Evolutionary conservation across 2,797 vertebrate species (phyloP).

Genomic region (Anas flavirostris): DNA sequence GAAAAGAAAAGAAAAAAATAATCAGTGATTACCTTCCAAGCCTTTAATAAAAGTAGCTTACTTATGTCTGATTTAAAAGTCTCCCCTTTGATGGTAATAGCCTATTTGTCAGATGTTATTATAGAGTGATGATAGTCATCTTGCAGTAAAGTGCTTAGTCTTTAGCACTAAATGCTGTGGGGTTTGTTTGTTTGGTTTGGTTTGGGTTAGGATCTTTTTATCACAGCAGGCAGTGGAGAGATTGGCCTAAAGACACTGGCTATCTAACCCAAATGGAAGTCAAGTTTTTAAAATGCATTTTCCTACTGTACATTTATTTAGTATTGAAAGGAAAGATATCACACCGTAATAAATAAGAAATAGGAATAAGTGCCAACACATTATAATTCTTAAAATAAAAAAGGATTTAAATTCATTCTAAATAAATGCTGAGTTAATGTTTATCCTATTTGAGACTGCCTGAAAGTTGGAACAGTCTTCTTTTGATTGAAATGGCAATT

Average conservation of each 20-base stretch:
- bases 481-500: background rate
- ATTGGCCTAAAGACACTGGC: background rate
- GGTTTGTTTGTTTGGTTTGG: too few species aligned
- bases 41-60: slow-evolving; percentile 65
- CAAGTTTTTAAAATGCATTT: background rate
- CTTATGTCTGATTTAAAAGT: slow-evolving; percentile 63
- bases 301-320: background rate
- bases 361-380: background rate
- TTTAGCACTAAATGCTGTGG: slow-evolving; percentile 28
- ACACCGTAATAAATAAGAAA: background rate
- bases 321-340: background rate
- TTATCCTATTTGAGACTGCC: background rate
- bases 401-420: background rate
- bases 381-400: background rate
- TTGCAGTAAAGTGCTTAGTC: slow-evolving; percentile 31
- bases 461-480: background rate
- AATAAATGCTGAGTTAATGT: background rate
- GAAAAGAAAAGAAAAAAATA: background rate
- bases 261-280: background rate
- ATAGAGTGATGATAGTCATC: slow-evolving; percentile 46
- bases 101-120: slow-evolving; percentile 67
- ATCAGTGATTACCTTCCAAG: slow-evolving; percentile 63
- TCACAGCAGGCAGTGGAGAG: background rate
- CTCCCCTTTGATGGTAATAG: slow-evolving; percentile 60
- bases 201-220: background rate